Conservation (phyloP, 2,113 vertebrate genomes). For the Leptosomus discolor region DNA sequence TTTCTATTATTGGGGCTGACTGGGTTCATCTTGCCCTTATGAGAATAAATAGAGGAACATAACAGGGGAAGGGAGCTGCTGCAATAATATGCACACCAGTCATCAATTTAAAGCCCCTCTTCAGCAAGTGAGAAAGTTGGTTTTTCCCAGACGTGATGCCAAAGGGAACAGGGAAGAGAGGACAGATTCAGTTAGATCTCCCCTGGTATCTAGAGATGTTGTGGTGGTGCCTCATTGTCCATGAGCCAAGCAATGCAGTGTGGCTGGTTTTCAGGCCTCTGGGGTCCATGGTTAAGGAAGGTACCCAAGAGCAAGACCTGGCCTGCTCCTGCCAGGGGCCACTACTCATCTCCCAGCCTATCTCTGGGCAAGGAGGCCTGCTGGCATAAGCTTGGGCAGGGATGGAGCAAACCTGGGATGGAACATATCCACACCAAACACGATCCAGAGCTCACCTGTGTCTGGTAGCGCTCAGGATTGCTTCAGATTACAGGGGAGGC, state of each 20-base stretch:
- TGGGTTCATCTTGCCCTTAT: slow-evolving; percentile 35
- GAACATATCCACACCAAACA: not conserved
- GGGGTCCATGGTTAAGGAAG: not conserved
- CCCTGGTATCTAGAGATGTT: accelerated
- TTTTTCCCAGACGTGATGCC: not conserved
- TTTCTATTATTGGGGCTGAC: slow-evolving; percentile 57
- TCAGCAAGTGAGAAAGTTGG: not conserved
- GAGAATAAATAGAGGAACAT: not conserved
- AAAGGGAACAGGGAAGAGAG: not conserved
- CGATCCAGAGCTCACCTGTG: not conserved
- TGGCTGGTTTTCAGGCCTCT: not conserved
- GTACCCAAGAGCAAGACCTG: not conserved
- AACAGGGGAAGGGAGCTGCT: not conserved
- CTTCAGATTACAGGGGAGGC: not conserved
- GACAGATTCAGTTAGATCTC: not conserved
- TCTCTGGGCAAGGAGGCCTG: not conserved
- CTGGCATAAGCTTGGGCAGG: not conserved
- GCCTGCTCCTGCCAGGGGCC: not conserved
- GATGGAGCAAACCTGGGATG: not conserved
- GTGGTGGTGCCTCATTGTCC: not conserved
- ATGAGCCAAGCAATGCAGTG: accelerated
- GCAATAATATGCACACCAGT: not conserved
- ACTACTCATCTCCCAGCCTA: not conserved
- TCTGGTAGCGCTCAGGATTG: not conserved
- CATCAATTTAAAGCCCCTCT: not conserved